Conservation (phyloP, 2,888 invertebrate species). For the Gymnocheta viridis region DNA sequence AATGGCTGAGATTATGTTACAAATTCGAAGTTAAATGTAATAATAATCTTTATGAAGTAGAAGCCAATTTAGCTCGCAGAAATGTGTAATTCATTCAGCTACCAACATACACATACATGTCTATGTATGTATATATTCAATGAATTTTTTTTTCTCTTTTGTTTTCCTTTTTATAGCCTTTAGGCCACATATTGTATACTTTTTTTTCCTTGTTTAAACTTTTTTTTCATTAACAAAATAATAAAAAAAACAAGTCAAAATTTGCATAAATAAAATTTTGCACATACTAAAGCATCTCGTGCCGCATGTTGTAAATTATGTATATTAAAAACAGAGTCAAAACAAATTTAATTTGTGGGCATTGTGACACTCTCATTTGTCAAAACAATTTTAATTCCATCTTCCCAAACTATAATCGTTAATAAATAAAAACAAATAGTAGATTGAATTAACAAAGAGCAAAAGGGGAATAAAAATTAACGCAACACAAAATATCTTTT, state of each 20-base stretch:
- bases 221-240: conserved; percentile 29
- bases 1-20: conserved; percentile 21
- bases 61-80: neutral
- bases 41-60: neutral
- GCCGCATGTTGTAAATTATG: conserved; percentile 44
- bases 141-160: neutral
- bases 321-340: conserved; percentile 23
- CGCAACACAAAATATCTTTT: too few species aligned
- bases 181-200: neutral
- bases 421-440: conserved; percentile 2
- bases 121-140: too few species aligned
- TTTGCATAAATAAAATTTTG: conserved; percentile 51
- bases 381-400: conserved; percentile 51
- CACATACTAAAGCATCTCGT: conserved; percentile 7
- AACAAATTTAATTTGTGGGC: conserved; percentile 31
- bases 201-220: neutral
- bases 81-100: too few species aligned
- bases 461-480: too few species aligned
- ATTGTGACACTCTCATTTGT: conserved; percentile 54
- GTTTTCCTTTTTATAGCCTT: conserved; percentile 7
- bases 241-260: neutral
- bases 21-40: conserved; percentile 2
- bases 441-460: conserved; percentile 35
- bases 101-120: too few species aligned
- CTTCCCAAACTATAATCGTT: neutral